Evolutionary conservation across 2,888 invertebrate genomes (phyloP), one percentile per base, ranked within the genome.

Genomic region (Gortyna flavago): DNA sequence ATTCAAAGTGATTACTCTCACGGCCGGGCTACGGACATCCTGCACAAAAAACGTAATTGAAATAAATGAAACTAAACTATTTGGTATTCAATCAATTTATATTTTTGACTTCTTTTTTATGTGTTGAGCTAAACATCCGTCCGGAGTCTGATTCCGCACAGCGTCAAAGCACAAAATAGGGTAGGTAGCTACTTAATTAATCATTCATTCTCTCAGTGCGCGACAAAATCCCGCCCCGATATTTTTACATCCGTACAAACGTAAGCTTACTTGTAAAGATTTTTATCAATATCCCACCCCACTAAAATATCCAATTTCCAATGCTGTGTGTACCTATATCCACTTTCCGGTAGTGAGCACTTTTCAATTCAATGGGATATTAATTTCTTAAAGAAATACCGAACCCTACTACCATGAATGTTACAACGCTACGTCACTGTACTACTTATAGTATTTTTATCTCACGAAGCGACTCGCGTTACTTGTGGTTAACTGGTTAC

Each of bases 21-120:
- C 91, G 85, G 89, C 21, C 61, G 48, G 29, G 29, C 48, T 35
- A 88, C 93, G 90, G 91, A 93, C 92, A 93, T 95, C 95, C 94
- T 94, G 93, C 91, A 88, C 91, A 94, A 94, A 93, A 94, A 93
- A 90, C 83, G 79, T 92, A 94, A 94, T 93, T 92, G 92, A 93
- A 94, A 93, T 91, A 92, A 92, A 93, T 93, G 90, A 90, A 92
- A 92, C 88, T 88, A 35, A 75, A 74, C 76, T 38, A 48, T 75
- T 62, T 51, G 25, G 48, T 48, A 38, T 32, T 32, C 38, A 1
- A 62, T n/a, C 41, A 51, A 62, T 62, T 59, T 74, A 35, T 38
- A 72, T 38, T 32, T 61, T 35, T 25, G 35, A n/a, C 25, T 54
- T 18, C 1, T 62, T 51, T 51, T 29, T 18, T 29, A 61, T 38